Base-by-base conservation (phyloP, 37 sponge, comb jelly and placozoan genomes). In the Theonella swinhoei region DNA sequence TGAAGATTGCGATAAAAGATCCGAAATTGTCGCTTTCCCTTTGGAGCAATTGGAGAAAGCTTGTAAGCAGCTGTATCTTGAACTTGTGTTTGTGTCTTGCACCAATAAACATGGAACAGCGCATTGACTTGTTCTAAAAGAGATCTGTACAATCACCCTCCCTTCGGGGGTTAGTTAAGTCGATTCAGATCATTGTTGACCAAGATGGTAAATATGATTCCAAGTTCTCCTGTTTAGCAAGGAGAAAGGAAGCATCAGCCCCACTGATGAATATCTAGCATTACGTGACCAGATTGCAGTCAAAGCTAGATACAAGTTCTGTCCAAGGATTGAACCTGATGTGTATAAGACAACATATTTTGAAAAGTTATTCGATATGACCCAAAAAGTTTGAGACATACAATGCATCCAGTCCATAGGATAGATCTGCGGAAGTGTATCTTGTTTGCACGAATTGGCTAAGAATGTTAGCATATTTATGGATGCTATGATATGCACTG, bases 351-450 rank as follows among this genome's bases (percentile, higher is more conserved):
- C 62, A 11, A 34, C 25, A 17, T 74, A 83, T 35, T 62, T 31
- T 83, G 76, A 75, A n/a, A n/a, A 22, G 68, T 64, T 23, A 74
- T 83, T 38, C 67, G 84, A 64, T 83, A 65, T 40, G 76, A 83
- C 34, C 65, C 67, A 24, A 83, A 83, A 36, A 64, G 47, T 65
- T 24, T 83, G 38, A 73, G 84, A n/a, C 68, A 41, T 42, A 66
- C 76, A 1, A n/a, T 24, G 67, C 31, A 74, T 22, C 84, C 84
- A 25, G 28, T 83, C 42, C 28, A 75, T 8, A 62, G 84, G 47
- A 74, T 83, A n/a, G 84, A 83, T 73, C 64, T 76, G 5, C 17
- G 26, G 22, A 75, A 83, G 11, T 83, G 84, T 34, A 38, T n/a
- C 20, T 17, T 74, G 43, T 83, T n/a, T 65, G 84, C 75, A 74